Base-by-base conservation (phyloP, 2,113 vertebrate species). In the Gambusia holbrooki region DNA sequence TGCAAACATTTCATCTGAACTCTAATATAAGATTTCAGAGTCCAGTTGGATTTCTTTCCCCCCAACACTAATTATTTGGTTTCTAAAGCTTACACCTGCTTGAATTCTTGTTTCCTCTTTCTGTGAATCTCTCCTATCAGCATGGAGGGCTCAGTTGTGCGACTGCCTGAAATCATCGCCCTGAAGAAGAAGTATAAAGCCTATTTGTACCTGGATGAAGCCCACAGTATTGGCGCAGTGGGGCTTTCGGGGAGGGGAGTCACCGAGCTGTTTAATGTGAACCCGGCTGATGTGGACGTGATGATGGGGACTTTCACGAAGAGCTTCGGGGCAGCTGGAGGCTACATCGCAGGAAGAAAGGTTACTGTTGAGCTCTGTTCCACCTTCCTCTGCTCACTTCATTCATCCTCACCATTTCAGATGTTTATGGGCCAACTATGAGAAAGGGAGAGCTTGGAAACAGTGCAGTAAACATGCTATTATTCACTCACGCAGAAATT, bases 231-330 rank as follows among this genome's bases (percentile, higher is more conserved):
- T 1, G 97, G 97, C 0, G 95, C 96, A 0, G 89, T 97, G 84
- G 97, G 97, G 1, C 74, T 93, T 0, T 93, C 94, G 0, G 96
- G 97, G 32, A 92, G 95, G 66, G 97, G 97, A 10, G 95, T 97
- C 71, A 94, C 95, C 4, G 96, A 98, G 12, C 96, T 95, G 78
- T 97, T 96, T 11, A 93, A 94, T 8, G 88, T 97, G 84, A 93
- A 94, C 74, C 95, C 96, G 6, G 75, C 81, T 0, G 96, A 98
- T 7, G 76, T 98, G 14, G 97, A 98, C 0, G 93, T 98, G 1
- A 76, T 96, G 87, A 98, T 98, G 97, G 97, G 97, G 66, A 98
- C 97, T 0, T 98, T 98, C 92, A 98, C 96, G 69, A 98, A 98
- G 94, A 97, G 96, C 85, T 98, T 98, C 71, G 96, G 96, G 0